Base-by-base conservation (phyloP, 2,888 invertebrate species). In the Brenthis daphne region DNA sequence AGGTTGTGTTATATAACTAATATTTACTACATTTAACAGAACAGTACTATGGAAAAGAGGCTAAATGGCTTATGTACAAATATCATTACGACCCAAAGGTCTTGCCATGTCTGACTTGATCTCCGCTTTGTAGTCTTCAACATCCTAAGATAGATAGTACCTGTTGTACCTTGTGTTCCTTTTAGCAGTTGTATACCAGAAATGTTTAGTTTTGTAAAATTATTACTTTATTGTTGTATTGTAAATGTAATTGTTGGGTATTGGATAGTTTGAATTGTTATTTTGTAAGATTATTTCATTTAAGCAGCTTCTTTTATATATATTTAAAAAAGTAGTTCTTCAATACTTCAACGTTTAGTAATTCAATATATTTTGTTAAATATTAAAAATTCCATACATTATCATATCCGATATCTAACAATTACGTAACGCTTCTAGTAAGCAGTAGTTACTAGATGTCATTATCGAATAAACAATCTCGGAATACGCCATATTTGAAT, bases 31-130 rank as follows among this genome's bases (percentile, higher is more conserved):
- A 75, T 85, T 82, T 80, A 82, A 83, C 80, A 80, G 85, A 87
- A 87, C 90, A 89, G 88, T 86, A 82, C 81, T 73, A 83, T 81
- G 79, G 50, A 55, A 74, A 77, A 82, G 89, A 90, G 89, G 89
- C 88, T 90, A 86, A 68, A 75, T 73, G 67, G 75, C 74, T 76
- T 69, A 87, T 87, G 89, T 91, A 90, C 88, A 90, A 91, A 69
- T 82, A 80, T 80, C 77, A 82, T 76, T 77, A 79, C 79, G 86
- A 86, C 87, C 85, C 69, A 69, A 75, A 70, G 86, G 87, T 89
- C 85, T 85, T 86, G 89, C 89, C 90, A 89, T 87, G 86, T 87
- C 85, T 85, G 75, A 86, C 87, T 89, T 89, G 88, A 89, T 90
- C 88, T 91, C 89, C 86, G 87, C 88, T 86, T 85, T 79, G 84